Base-by-base conservation (phyloP, 35 echinoderm and acorn worm genomes). In the Diadema setosum region DNA sequence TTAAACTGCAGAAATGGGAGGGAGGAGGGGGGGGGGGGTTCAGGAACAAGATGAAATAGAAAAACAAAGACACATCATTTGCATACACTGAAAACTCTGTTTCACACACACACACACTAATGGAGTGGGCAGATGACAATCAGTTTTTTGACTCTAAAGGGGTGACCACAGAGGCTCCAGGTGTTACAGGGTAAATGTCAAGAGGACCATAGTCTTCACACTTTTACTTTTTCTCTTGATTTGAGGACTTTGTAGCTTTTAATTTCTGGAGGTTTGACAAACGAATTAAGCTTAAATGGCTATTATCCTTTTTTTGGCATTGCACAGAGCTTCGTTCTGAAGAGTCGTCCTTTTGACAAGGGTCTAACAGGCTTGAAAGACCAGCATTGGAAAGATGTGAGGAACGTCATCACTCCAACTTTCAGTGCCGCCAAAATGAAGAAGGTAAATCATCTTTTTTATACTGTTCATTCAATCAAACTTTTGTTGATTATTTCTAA, bases 351-450 rank as follows among this genome's bases (percentile, higher is more conserved):
- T 40, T 85, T 91, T 33, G 58, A 83, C 39, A 48, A 45, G 39
- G 89, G 55, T 18, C 12, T 91, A 35, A 16, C 61, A 31, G 82
- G 12, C 11, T 46, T 91, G n/a, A 84, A 44, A 39, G 89, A 91
- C 42, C 40, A 91, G 17, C 76, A 90, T 33, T 90, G 88, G 88
- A 90, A 90, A 42, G 75, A 90, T 84, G 80, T 83, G 1, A 35
- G 88, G 9, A 82, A 82, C 43, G 75, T 83, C 29, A 56, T 90
- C 16, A 90, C 80, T 31, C 88, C 88, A 40, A 83, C 88, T 21
- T 90, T 90, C 56, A 90, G 88, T 65, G 88, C 80, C 3, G 36
- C 43, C 25, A 90, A 90, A 35, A 82, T 90, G 88, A 90, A 90
- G 46, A 7, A 45, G 88, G 88, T 90, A 81, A n/a, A 85, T 20